phyloP scores from a whole-genome alignment of 2,113 vertebrate species.

The Astatoreochromis straeleni region DNA sequence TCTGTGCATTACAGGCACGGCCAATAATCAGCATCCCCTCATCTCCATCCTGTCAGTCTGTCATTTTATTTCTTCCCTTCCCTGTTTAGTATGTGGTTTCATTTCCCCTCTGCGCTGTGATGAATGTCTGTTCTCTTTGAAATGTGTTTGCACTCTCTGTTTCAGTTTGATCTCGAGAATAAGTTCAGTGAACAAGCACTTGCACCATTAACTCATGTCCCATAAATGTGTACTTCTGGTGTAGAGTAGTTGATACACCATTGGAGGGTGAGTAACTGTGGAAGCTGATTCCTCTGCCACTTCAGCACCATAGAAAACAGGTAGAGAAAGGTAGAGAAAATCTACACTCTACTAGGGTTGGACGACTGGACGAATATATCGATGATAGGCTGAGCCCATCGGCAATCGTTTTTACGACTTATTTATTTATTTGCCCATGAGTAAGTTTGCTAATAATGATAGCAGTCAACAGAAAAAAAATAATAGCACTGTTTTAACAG shows the following conservation, averaged over 20 bases:
- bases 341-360: background rate
- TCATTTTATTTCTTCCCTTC: background rate
- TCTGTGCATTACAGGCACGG: background rate
- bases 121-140: background rate
- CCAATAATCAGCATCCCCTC: slow-evolving; percentile 23
- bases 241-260: background rate
- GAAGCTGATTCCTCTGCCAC: background rate
- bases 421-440: background rate
- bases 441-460: background rate
- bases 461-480: background rate
- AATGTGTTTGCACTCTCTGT: background rate
- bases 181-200: background rate
- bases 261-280: background rate
- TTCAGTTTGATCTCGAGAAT: background rate
- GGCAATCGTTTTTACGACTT: background rate
- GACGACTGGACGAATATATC: background rate
- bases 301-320: background rate
- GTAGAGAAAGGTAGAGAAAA: background rate
- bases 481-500: background rate
- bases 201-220: background rate
- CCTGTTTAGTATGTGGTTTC: background rate
- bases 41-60: background rate
- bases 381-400: background rate
- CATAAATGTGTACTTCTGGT: background rate
- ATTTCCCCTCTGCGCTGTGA: background rate